Base-by-base conservation (phyloP, 1,140 invertebrate genomes). In the Drosophila jambulina region DNA sequence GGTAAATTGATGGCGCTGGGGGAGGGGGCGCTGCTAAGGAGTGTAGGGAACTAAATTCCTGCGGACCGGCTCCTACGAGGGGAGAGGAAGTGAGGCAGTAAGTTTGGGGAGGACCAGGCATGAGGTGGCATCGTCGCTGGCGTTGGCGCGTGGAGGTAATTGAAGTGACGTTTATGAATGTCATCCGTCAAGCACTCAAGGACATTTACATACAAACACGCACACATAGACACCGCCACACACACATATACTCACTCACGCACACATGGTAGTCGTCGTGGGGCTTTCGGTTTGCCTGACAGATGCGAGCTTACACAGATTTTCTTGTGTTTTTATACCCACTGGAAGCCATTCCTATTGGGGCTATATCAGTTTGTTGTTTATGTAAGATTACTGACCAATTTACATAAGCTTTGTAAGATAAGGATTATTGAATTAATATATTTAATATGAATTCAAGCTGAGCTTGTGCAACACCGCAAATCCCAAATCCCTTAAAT, bases 141-240 rank as follows among this genome's bases (percentile, higher is more conserved):
- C 85, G 84, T 90, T 88, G 74, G 84, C 84, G 84, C 84, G 85
- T 88, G 84, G 84, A 88, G 84, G 84, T 88, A 88, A 88, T 88
- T 88, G 84, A 88, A 88, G 84, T 90, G 84, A 88, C 84, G 84
- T 88, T 88, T 88, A 88, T 88, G 84, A 88, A 88, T 88, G 85
- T 90, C 84, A 88, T 88, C 85, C 84, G 84, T 88, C 84, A 88
- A 84, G 85, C 84, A 84, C 84, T 88, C 84, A 88, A 88, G 84
- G 49, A 95, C 95, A 80, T 94, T 88, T 90, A 90, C 85, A 88
- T 90, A 85, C 70, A 90, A 53, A 81, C 81, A 69, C 45, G 69
- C 70, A 78, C 65, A 64, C 60, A 53, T 40, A 63, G 48, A 72
- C 36, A 69, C 34, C 38, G 19, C 43, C 40, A 64, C 76, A 63